A percentile compares a stretch with the other conserved stretches of the same genome.
These are phyloP conservation scores for Dichetophora obliterata DNA, from an alignment of 2,888 invertebrate genomes.

Conservation along the genomic window DNA sequence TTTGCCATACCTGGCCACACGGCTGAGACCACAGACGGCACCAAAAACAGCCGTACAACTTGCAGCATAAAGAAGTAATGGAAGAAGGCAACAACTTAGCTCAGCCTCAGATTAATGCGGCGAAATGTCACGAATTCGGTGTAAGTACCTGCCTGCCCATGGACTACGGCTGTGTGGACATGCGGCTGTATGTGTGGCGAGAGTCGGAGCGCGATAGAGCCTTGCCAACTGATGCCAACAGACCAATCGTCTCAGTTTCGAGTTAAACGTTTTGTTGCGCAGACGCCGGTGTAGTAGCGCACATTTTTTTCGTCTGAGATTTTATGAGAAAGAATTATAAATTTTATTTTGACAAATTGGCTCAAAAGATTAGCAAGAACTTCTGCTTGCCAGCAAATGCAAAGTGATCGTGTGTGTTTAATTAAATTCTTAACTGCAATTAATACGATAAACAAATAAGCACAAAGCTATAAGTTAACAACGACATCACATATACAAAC, in stretches of 20 bases:
- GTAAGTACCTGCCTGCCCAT: slow-evolving; percentile 16
- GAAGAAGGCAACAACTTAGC: neutral
- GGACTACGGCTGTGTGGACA: slow-evolving; percentile 21
- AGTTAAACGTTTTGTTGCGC: slow-evolving; percentile 65
- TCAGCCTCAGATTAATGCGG: slow-evolving; percentile 7
- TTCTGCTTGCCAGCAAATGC: neutral
- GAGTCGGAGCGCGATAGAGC: slow-evolving; percentile 1
- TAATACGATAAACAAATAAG: neutral
- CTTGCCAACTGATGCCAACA: slow-evolving; percentile 27
- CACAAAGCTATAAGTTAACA: neutral
- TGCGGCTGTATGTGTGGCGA: slow-evolving; percentile 8
- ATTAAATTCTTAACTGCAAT: neutral
- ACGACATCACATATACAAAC: neutral
- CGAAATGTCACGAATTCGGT: slow-evolving; percentile 14
- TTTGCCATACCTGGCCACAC: slow-evolving; percentile 39
- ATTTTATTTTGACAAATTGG: neutral
- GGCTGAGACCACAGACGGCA: neutral
- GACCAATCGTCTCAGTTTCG: slow-evolving; percentile 57
- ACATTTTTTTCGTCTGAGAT: neutral
- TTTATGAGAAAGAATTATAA: neutral
- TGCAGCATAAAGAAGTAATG: neutral
- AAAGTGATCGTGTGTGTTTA: no score
- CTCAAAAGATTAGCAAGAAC: neutral
- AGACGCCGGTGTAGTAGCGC: slow-evolving; percentile 56
- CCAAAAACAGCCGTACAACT: neutral